phyloP scores from a whole-genome alignment of 2,113 vertebrate genomes.

The Otocyon megalotis region DNA sequence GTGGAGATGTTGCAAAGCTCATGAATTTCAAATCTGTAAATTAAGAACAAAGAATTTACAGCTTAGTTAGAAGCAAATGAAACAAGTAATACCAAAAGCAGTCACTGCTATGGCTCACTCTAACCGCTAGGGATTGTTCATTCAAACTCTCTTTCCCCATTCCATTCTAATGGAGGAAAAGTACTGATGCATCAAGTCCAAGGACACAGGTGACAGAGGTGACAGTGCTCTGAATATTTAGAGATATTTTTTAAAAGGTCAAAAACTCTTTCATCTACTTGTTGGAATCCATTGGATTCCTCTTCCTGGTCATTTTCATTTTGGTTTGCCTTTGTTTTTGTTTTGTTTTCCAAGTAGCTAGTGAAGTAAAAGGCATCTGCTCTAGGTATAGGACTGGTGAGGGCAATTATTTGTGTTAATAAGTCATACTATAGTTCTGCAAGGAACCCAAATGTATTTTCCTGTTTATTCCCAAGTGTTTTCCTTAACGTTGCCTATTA shows the following conservation, averaged over 20 bases:
- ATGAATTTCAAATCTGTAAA: constrained; percentile 80
- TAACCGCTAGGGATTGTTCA: not conserved
- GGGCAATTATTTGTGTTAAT: not conserved
- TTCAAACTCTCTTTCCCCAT: not conserved
- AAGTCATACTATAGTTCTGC: not conserved
- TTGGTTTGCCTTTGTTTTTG: not conserved
- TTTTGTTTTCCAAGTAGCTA: not conserved
- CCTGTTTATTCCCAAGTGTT: not conserved
- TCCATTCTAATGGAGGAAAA: not conserved
- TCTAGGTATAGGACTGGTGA: not conserved
- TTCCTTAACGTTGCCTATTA: not conserved
- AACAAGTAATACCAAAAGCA: constrained; percentile 56
- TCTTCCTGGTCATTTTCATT: not conserved
- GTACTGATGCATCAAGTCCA: not conserved
- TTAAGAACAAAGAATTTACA: constrained; percentile 71
- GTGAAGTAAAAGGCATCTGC: not conserved
- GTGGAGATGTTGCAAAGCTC: constrained; percentile 65
- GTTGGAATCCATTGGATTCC: not conserved
- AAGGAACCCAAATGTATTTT: not conserved
- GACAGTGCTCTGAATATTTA: not conserved
- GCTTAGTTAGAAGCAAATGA: constrained; percentile 61
- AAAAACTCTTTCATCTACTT: not conserved
- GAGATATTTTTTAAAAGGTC: not conserved
- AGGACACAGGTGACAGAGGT: not conserved
- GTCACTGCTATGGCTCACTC: not conserved